Conservation (phyloP, 2,888 invertebrate species). For the Microctonus aethiopoides region DNA sequence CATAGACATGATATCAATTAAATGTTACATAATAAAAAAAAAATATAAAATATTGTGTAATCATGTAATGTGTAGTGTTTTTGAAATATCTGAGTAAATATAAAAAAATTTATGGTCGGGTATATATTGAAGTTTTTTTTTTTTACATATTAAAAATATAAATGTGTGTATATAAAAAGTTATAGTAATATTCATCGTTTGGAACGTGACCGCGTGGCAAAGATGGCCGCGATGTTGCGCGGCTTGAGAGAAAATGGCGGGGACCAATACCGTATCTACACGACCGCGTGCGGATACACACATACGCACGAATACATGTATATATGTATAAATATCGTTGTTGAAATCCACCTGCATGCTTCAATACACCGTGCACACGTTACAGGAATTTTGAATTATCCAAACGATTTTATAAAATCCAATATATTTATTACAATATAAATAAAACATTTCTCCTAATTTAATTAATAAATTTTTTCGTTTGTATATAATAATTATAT, state of each 20-base stretch:
- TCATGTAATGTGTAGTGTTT: too few relatives aligned
- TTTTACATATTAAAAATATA: too few relatives aligned
- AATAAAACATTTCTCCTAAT: too few relatives aligned
- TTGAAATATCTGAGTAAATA: too few relatives aligned
- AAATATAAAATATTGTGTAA: too few relatives aligned
- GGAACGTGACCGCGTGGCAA: conserved; percentile 42
- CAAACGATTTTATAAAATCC: background rate
- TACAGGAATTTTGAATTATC: conserved; percentile 8
- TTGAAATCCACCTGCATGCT: conserved; percentile 31
- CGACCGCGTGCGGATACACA: conserved; percentile 24
- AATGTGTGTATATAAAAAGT: background rate
- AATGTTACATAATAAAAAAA: background rate
- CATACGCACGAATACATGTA: conserved; percentile 24
- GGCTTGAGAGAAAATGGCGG: conserved; percentile 40
- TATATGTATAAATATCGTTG: conserved; percentile 17
- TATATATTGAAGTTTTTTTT: too few relatives aligned
- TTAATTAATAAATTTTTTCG: too few relatives aligned
- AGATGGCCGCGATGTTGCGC: conserved; percentile 38
- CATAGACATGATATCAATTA: background rate
- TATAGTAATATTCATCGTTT: conserved; percentile 17
- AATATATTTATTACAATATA: background rate
- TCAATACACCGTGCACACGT: conserved; percentile 18
- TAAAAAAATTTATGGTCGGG: too few relatives aligned
- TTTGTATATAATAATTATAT: too few relatives aligned
- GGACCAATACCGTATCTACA: conserved; percentile 23